Evolutionary conservation across 1,140 invertebrate genomes (phyloP), one percentile per base, ranked within the genome.

Genomic region (Ostrea denselamellosa): DNA sequence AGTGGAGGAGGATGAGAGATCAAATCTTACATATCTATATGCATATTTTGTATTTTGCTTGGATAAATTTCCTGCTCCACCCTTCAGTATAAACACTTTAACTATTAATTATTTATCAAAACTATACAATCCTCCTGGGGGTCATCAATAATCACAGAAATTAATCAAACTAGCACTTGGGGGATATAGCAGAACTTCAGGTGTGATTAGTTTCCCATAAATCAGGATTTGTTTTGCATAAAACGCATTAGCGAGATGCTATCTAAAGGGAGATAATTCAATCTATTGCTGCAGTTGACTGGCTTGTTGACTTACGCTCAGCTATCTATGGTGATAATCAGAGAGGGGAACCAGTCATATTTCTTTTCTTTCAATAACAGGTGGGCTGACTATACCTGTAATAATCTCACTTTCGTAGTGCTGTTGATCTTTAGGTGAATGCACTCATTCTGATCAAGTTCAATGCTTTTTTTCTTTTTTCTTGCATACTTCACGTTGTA

Each of bases 131-230:
- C 56, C 56, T 62, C 12, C 56, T 19, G 17, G 17, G 56, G 56
- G 56, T 62, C n/a, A 62, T 19, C 34, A 62, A 19, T n/a, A 62
- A 62, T 62, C 56, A n/a, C 7, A 62, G 56, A 62, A 62, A 62
- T 62, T 19, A 62, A 62, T 62, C 56, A 62, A 62, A 62, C 17
- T 62, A 17, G 14, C 56, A 17, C 56, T 62, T 62, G 56, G 17
- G 56, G 56, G 56, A 62, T 62, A n/a, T 14, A 62, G 17, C 56
- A 19, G 56, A 62, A 62, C 7, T 62, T 17, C 56, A 62, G 56
- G 56, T 62, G 56, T 62, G 56, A 62, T 62, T 62, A 62, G n/a
- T 62, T 62, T 62, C 56, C 56, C 56, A 62, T 62, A 62, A 62
- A 62, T 62, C 17, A 62, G 56, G 56, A 62, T 62, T 62, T 62